A percentile compares a stretch with the other conserved stretches of the same genome.
These are phyloP conservation scores for Oncorhynchus tshawytscha DNA, from an alignment of 2,113 vertebrate species.

Conservation along the genomic window DNA sequence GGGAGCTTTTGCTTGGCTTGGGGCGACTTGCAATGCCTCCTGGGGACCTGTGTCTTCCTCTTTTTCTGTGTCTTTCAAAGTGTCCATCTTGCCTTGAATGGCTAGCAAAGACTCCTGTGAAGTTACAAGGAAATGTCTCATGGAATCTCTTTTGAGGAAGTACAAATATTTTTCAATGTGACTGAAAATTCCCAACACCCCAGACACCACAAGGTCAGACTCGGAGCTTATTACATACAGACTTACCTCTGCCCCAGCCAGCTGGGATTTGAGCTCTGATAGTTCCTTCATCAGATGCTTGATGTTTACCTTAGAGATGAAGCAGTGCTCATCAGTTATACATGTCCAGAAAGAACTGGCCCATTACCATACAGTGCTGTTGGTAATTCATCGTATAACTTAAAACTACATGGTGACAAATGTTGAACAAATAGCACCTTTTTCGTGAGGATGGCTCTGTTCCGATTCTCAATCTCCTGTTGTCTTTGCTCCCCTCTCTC, in stretches of 20 bases:
- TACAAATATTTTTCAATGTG: background rate
- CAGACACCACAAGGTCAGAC: background rate
- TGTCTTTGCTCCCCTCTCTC: background rate
- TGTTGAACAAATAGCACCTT: conserved; percentile 17
- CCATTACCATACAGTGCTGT: background rate
- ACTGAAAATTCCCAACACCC: too few species aligned
- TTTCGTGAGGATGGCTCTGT: background rate
- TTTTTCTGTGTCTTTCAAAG: background rate
- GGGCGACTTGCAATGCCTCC: background rate
- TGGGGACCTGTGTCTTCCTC: background rate
- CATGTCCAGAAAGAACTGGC: background rate
- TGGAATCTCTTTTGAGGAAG: background rate
- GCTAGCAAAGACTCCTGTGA: conserved; percentile 22
- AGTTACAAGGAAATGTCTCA: background rate
- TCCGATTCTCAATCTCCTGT: background rate
- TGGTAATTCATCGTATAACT: background rate
- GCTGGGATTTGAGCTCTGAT: conserved; percentile 32
- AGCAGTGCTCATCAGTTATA: background rate
- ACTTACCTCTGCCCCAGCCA: conserved; percentile 45
- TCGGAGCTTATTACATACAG: background rate
- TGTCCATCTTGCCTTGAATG: conserved; percentile 6
- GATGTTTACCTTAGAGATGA: conserved; percentile 38
- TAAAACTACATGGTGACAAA: background rate
- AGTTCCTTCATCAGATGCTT: conserved; percentile 42
- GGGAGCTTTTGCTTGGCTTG: background rate